Conservation (phyloP, 2,888 invertebrate genomes). For the Morpho helenor region DNA sequence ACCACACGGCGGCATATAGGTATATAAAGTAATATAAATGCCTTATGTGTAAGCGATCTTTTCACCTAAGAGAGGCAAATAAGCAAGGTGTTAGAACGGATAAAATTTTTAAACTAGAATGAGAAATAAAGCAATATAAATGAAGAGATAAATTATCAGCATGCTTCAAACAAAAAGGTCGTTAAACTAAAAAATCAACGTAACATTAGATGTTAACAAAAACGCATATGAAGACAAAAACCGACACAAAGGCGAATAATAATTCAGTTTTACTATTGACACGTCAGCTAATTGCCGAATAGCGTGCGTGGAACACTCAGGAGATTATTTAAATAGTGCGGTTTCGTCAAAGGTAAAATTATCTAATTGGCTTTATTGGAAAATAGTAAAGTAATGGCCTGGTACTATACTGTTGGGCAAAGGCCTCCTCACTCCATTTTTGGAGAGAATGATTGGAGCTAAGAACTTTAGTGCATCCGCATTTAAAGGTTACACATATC, state of each 20-base stretch:
- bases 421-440: too few relatives aligned
- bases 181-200: not conserved
- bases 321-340: constrained; percentile 34
- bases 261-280: constrained; percentile 48
- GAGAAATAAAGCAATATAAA: too few relatives aligned
- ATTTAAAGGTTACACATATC: too few relatives aligned
- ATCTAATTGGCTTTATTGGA: constrained; percentile 29
- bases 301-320: constrained; percentile 53
- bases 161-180: not conserved
- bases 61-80: too few relatives aligned
- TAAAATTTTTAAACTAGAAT: too few relatives aligned
- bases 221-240: not conserved
- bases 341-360: constrained; percentile 38
- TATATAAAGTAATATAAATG: too few relatives aligned
- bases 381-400: not conserved
- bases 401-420: too few relatives aligned
- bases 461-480: too few relatives aligned
- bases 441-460: too few relatives aligned
- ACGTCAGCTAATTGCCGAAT: constrained; percentile 54
- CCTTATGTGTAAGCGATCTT: too few relatives aligned
- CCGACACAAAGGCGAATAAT: constrained; percentile 21
- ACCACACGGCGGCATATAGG: too few relatives aligned
- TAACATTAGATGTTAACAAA: not conserved
- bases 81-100: not conserved
- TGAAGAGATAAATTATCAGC: too few relatives aligned